Evolutionary conservation across 1,140 invertebrate genomes (phyloP).

Genomic region (Eueides isabella): DNA sequence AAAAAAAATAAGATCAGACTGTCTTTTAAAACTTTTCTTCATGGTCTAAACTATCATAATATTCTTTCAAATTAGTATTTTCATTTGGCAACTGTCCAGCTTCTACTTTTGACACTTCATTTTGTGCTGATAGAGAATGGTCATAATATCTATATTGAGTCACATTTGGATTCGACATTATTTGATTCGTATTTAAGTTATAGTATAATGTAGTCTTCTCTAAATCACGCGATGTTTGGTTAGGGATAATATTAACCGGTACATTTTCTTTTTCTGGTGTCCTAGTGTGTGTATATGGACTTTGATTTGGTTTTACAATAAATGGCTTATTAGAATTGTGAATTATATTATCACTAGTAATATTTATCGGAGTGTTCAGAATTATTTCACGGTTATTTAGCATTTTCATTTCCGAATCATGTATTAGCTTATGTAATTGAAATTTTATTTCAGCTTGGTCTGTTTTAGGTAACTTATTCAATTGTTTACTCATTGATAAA

Average conservation of each 20-base stretch:
- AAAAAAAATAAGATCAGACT: too few species aligned
- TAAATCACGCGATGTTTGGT: slow-evolving; percentile 24
- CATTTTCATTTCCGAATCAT: slow-evolving; percentile 26
- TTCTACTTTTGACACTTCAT: too few species aligned
- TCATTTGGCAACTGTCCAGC: not conserved
- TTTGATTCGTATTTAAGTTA: slow-evolving; percentile 27
- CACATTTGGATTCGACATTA: slow-evolving; percentile 19
- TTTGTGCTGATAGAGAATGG: slow-evolving; percentile 3
- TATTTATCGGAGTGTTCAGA: slow-evolving; percentile 26
- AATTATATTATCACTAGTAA: slow-evolving; percentile 20
- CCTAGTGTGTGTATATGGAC: slow-evolving; percentile 20
- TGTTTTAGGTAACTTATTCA: slow-evolving; percentile 42
- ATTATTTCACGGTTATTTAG: slow-evolving; percentile 20
- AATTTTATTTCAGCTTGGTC: slow-evolving; percentile 37
- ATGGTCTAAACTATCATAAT: slow-evolving; percentile 17
- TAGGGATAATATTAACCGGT: slow-evolving; percentile 16
- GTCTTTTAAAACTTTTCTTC: not conserved
- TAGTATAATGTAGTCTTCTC: slow-evolving; percentile 13
- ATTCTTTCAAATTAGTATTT: slow-evolving; percentile 21
- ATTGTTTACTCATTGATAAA: slow-evolving; percentile 43
- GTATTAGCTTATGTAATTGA: slow-evolving; percentile 26
- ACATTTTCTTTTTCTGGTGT: slow-evolving; percentile 24
- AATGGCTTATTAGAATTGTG: slow-evolving; percentile 23
- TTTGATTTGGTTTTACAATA: slow-evolving; percentile 27
- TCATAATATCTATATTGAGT: slow-evolving; percentile 19